Base-by-base conservation (phyloP, 1,140 invertebrate genomes). In the Hyposmocoma kahamanoa region DNA sequence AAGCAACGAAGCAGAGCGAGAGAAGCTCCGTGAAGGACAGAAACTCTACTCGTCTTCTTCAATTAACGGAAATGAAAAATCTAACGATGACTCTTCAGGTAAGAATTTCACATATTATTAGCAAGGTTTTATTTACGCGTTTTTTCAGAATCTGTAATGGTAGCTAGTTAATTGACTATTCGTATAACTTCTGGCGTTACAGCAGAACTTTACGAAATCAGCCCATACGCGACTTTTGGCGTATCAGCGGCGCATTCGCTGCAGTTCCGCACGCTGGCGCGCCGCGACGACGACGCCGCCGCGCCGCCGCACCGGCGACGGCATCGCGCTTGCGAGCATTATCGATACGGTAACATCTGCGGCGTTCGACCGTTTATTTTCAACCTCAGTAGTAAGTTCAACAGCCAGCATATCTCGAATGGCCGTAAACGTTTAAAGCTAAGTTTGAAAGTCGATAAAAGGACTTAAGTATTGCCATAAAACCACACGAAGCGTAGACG, bases 211-310 rank as follows among this genome's bases (percentile, higher is more conserved):
- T 93, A 93, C 72, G 92, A 93, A 75, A 93, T 94, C 46, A 92
- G 91, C 69, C 92, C 92, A 1, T 94, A 94, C 76, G 92, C 92
- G 17, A 93, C 92, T 39, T 94, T 93, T 79, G 92, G 90, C 57
- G 91, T 94, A 4, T 91, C 92, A 49, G 89, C 88, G 19, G 81
- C 86, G 41, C 84, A 86, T 66, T 92, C 92, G 9, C 90, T 95
- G 87, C 93, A 94, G 73, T 94, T 94, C 67, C 92, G 94, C 61
- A 94, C 93, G 10, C 93, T 94, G 50, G 92, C 92, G 21, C 92
- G 94, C 58, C 88, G 92, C 20, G 93, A 94, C 57, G 92, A 93
- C 59, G 91, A 92, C 59, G 80, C 82, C 11, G 73, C 71, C 62
- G 79, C 72, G 43, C 79, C 69, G 59, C 75, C 67, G 26, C 72